phyloP scores from a whole-genome alignment of 1,140 invertebrate genomes.

The Drosophila willistoni region DNA sequence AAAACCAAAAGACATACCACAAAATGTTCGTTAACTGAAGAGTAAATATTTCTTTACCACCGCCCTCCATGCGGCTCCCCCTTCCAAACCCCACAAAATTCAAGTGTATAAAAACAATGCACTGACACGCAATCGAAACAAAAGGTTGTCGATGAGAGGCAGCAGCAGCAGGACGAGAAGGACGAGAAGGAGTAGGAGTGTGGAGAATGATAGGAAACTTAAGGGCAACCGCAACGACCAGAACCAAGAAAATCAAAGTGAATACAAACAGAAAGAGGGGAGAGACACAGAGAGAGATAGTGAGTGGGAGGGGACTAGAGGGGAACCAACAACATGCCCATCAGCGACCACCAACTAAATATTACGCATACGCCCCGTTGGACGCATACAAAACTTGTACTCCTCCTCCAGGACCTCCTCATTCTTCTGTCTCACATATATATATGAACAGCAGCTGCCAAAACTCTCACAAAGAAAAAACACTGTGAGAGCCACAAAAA shows the following conservation, averaged over 20 bases:
- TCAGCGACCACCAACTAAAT: conserved; percentile 39
- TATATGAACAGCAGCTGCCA: conserved; percentile 41
- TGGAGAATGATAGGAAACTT: conserved; percentile 38
- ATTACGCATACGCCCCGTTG: conserved; percentile 48
- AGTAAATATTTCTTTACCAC: not conserved
- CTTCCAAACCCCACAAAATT: not conserved
- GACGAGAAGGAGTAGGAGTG: not conserved
- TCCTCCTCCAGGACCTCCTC: not conserved
- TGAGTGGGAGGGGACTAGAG: not conserved
- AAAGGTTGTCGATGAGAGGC: conserved; percentile 14
- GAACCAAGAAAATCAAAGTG: conserved; percentile 42
- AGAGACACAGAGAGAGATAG: not conserved
- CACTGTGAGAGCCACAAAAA: conserved; percentile 23
- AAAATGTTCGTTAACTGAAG: not conserved
- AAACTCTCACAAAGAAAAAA: conserved; percentile 51
- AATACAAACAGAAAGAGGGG: conserved; percentile 8
- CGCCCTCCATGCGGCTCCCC: not conserved
- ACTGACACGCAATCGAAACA: conserved; percentile 45
- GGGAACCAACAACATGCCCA: conserved; percentile 14
- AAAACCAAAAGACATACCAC: conserved; percentile 7
- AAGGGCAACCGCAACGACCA: conserved; percentile 53
- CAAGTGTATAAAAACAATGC: conserved; percentile 49
- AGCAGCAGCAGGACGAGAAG: not conserved
- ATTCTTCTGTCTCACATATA: conserved; percentile 12
- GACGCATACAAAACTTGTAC: conserved; percentile 11